Conservation (phyloP, 1,140 invertebrate species). For the Harpegnathos saltator region DNA sequence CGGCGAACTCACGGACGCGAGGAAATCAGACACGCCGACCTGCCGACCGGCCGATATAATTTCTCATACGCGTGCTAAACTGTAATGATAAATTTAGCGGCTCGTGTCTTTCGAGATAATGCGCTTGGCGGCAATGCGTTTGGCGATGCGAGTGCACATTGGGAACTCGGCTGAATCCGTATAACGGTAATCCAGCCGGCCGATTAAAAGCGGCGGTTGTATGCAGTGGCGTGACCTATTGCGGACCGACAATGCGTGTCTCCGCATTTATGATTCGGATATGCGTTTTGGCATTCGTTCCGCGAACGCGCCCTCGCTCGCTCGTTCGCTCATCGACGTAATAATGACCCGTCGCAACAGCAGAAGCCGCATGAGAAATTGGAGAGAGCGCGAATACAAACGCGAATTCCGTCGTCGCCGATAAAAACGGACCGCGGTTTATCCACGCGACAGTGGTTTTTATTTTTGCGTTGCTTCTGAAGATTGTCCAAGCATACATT, state of each 20-base stretch:
- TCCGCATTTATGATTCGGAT: slow-evolving; percentile 64
- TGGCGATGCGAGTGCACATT: slow-evolving; percentile 48
- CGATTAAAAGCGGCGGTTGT: slow-evolving; percentile 62
- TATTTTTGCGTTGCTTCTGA: slow-evolving; percentile 33
- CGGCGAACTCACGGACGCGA: not conserved
- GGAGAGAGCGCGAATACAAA: slow-evolving; percentile 29
- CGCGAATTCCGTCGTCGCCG: slow-evolving; percentile 1
- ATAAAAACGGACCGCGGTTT: slow-evolving; percentile 44
- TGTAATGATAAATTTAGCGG: slow-evolving; percentile 54
- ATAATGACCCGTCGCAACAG: slow-evolving; percentile 33
- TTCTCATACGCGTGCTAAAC: not conserved
- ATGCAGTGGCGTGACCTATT: slow-evolving; percentile 51
- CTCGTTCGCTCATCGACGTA: not conserved
- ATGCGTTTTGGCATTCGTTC: slow-evolving; percentile 56
- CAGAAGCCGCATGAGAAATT: slow-evolving; percentile 25
- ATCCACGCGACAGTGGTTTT: slow-evolving; percentile 49
- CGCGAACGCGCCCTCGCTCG: not conserved
- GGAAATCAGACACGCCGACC: not conserved
- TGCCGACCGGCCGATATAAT: not conserved
- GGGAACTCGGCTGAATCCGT: slow-evolving; percentile 23
- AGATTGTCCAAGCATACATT: slow-evolving; percentile 43
- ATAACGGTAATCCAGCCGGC: slow-evolving; percentile 51
- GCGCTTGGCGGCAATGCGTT: slow-evolving; percentile 38
- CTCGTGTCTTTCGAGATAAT: slow-evolving; percentile 53
- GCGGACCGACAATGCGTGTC: slow-evolving; percentile 63